Conservation (phyloP, 2,888 invertebrate species). For the Lissocephala sabroskyi region DNA sequence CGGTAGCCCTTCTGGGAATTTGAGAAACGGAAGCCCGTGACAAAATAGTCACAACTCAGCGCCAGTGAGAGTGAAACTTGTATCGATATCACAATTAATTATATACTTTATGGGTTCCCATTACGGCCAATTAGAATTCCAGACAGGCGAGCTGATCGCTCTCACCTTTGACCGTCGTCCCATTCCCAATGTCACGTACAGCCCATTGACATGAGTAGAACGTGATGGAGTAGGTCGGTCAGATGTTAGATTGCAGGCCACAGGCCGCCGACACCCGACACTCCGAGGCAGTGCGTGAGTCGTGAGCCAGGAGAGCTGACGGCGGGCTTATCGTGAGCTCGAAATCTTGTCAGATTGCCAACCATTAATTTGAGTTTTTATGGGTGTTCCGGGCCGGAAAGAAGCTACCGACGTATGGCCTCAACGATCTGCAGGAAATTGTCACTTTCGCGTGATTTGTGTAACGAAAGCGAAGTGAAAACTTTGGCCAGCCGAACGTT, state of each 20-base stretch:
- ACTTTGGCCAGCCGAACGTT: neutral
- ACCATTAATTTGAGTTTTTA: slow-evolving; percentile 68
- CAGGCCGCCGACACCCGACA: neutral
- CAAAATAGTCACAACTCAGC: neutral
- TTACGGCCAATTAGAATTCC: slow-evolving; percentile 53
- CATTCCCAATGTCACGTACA: slow-evolving; percentile 35
- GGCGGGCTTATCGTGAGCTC: slow-evolving; percentile 45
- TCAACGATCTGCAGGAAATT: slow-evolving; percentile 2
- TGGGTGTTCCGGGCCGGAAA: slow-evolving; percentile 47
- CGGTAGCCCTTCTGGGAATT: too few relatives aligned
- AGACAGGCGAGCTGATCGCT: slow-evolving; percentile 16
- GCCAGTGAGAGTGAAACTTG: neutral
- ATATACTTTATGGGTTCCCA: slow-evolving; percentile 48
- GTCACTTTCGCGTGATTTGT: slow-evolving; percentile 28
- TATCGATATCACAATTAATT: slow-evolving; percentile 44
- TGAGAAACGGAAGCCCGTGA: slow-evolving; percentile 11
- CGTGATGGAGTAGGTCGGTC: slow-evolving; percentile 57
- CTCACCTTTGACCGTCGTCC: neutral
- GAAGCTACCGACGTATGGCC: too few relatives aligned
- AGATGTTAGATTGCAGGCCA: slow-evolving; percentile 1
- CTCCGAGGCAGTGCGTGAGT: too few relatives aligned
- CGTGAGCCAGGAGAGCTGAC: too few relatives aligned
- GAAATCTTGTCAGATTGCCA: slow-evolving; percentile 37
- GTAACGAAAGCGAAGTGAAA: slow-evolving; percentile 40
- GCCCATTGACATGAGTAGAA: slow-evolving; percentile 26